These are phyloP conservation scores for Pseudois nayaur DNA, from an alignment of 2,113 vertebrate species.

Conservation along the genomic window DNA sequence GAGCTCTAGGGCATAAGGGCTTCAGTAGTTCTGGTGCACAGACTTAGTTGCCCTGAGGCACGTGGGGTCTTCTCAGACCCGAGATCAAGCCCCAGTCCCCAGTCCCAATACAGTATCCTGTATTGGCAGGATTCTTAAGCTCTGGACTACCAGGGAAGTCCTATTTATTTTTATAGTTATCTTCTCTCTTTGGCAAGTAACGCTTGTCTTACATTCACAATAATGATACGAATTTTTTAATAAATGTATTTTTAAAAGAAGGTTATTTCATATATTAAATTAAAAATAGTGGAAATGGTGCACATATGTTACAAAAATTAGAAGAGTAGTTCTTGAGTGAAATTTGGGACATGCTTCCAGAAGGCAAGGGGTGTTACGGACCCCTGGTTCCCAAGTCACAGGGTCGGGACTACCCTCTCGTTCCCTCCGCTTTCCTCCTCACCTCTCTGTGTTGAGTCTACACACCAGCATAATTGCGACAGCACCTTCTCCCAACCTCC, in stretches of 20 bases:
- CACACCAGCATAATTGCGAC: fast-evolving
- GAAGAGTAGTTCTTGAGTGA: background rate
- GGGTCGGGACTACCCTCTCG: background rate
- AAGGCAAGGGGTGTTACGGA: background rate
- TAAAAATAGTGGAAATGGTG: background rate
- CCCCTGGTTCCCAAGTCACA: fast-evolving
- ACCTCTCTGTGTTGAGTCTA: background rate
- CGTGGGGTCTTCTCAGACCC: background rate
- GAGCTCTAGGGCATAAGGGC: background rate
- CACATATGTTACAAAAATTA: background rate
- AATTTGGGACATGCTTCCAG: background rate
- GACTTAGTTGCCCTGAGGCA: background rate
- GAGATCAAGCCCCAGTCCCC: background rate
- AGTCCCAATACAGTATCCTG: background rate
- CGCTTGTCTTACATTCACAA: background rate
- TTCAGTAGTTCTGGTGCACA: background rate
- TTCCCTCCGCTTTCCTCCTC: background rate
- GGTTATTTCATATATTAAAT: background rate
- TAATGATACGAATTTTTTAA: background rate
- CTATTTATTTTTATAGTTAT: background rate
- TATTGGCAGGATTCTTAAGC: background rate
- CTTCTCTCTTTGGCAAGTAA: background rate
- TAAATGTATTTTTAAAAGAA: background rate
- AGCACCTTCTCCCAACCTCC: background rate
- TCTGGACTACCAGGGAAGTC: background rate